Conservation (phyloP, 2,888 invertebrate genomes). For the Diaprepes abbreviatus region DNA sequence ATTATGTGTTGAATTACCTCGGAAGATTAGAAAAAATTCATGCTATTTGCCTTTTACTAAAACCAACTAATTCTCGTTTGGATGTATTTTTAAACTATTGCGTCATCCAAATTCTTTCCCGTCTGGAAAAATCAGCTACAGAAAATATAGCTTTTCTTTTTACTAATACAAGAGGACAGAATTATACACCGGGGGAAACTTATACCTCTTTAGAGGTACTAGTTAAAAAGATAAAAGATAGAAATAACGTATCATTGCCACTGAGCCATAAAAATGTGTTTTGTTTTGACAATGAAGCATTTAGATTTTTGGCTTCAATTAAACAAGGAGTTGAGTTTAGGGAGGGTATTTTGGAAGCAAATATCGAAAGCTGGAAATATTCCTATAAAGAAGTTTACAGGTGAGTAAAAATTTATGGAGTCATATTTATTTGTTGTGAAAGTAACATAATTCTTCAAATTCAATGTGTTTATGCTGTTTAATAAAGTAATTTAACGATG, state of each 20-base stretch:
- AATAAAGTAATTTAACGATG: too few species aligned
- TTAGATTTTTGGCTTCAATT: slow-evolving; percentile 59
- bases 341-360: slow-evolving; percentile 41
- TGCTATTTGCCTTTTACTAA: slow-evolving; percentile 60
- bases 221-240: slow-evolving; percentile 22
- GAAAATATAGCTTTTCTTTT: slow-evolving; percentile 62
- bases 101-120: slow-evolving; percentile 60
- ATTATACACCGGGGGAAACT: slow-evolving; percentile 58
- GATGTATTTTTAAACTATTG: slow-evolving; percentile 61
- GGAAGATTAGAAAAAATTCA: slow-evolving; percentile 59
- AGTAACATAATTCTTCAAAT: too few species aligned
- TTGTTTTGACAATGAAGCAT: slow-evolving; percentile 63
- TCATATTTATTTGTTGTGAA: too few species aligned
- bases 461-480: too few species aligned
- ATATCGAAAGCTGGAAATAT: slow-evolving; percentile 55
- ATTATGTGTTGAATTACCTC: slow-evolving; percentile 59
- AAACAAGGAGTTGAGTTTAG: slow-evolving; percentile 53
- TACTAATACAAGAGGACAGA: slow-evolving; percentile 58
- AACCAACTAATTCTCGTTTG: slow-evolving; percentile 59
- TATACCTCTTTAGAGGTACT: slow-evolving; percentile 26
- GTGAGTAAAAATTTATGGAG: too few species aligned
- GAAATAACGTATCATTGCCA: slow-evolving; percentile 20
- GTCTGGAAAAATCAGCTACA: slow-evolving; percentile 61
- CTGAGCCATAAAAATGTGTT: slow-evolving; percentile 57
- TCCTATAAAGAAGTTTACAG: slow-evolving; percentile 54